Evolutionary conservation across 2,797 vertebrate species (phyloP).

Genomic region (Coreius guichenoti): DNA sequence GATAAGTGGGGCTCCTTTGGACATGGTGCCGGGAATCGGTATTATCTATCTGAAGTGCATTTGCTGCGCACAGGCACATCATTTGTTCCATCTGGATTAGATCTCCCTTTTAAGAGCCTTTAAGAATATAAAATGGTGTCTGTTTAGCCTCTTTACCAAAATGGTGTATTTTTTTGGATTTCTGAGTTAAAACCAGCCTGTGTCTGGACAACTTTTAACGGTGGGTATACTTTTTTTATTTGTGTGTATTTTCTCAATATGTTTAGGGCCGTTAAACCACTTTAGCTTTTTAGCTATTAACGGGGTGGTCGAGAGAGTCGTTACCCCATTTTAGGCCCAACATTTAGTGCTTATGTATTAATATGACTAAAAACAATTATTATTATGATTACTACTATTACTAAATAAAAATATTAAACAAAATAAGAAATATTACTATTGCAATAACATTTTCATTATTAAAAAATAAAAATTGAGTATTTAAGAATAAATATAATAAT

Average conservation of each 20-base stretch:
- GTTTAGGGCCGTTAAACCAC: conserved; percentile 26
- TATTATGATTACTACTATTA: too few relatives aligned
- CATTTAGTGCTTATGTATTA: too few relatives aligned
- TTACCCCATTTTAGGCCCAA: conserved; percentile 48
- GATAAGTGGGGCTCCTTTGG: conserved; percentile 47
- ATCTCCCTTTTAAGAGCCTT: conserved; percentile 43
- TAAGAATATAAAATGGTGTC: conserved; percentile 48
- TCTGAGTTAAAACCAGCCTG: not conserved
- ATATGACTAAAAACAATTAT: too few relatives aligned
- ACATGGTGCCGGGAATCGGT: conserved; percentile 49
- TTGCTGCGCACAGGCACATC: conserved; percentile 31
- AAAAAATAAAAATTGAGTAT: too few relatives aligned
- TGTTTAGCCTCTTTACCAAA: conserved; percentile 53
- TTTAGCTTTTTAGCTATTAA: conserved; percentile 40
- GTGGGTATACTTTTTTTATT: not conserved
- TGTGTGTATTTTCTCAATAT: conserved; percentile 20
- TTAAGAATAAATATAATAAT: too few relatives aligned
- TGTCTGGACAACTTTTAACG: conserved; percentile 2
- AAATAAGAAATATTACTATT: too few relatives aligned
- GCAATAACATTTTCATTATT: too few relatives aligned
- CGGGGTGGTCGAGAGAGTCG: conserved; percentile 43
- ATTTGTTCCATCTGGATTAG: conserved; percentile 42
- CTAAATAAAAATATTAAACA: too few relatives aligned
- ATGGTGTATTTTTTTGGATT: not conserved
- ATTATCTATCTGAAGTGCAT: conserved; percentile 51